Evolutionary conservation across 2,888 invertebrate genomes (phyloP), one percentile per base, ranked within the genome.

Genomic region (Meiosimyza decipiens): DNA sequence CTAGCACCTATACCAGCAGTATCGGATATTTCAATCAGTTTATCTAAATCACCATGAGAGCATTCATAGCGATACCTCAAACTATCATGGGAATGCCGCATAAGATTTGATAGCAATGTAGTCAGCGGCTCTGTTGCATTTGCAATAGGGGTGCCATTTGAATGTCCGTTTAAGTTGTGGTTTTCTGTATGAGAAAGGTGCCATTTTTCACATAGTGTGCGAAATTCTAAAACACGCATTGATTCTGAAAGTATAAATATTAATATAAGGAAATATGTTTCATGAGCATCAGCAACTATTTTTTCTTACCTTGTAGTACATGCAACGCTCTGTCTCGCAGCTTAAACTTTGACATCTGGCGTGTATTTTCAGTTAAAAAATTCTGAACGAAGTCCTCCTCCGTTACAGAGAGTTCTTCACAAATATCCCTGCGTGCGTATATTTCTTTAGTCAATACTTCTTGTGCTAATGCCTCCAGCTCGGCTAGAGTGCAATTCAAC

Each of bases 61-160:
- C 99, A 99, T 85, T 99, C 95, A 86, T 97, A 99, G 5, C 95
- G 88, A 74, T 92, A 90, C 72, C 92, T 90, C 68, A 98, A 90
- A 82, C 98, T 98, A 52, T 89, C 88, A 84, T 99, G 99, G 81
- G 98, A 98, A 71, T 91, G 90, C 63, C 91, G 91, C 96, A 99
- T 98, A 66, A 99, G 89, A 74, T 88, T 85, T 1, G 98, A 98
- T 64, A 98, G 88, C 60, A 88, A 86, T 11, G 6, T 13, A 83
- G 83, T 33, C 80, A 80, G 78, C 79, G 55, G 13, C 57, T 51
- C 52, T 18, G 13, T n/a, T 5, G 63, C 22, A 13, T 33, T 52
- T 16, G 28, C 47, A 0, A 28, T 3, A 40, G 40, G 3, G 40
- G 12, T 65, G 9, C 22, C 15, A n/a, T 18, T 33, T 15, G 28